Percentiles rank a stretch among this genome's conserved stretches.
phyloP scores from a whole-genome alignment of 2,888 invertebrate genomes.

The Disparrhopalites patrizii region DNA sequence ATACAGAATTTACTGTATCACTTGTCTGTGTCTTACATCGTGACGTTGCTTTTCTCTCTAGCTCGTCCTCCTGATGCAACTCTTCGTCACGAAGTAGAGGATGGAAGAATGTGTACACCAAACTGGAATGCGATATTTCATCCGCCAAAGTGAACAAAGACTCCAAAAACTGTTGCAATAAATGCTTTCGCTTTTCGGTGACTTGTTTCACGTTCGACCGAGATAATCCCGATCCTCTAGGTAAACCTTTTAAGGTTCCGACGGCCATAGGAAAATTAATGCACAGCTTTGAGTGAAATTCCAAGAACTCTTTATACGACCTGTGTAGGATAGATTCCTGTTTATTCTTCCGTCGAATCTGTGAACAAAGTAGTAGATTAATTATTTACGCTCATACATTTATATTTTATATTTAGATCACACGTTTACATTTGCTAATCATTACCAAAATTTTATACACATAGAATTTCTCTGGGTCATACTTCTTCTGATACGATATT shows the following conservation, averaged over 20 bases:
- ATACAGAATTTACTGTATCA: no score
- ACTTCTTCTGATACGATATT: constrained; percentile 86
- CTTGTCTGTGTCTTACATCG: constrained; percentile 23
- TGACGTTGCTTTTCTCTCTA: constrained; percentile 51
- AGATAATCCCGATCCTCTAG: constrained; percentile 56
- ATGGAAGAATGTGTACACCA: constrained; percentile 99
- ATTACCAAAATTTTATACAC: constrained; percentile 66
- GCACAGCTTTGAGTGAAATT: constrained; percentile 91
- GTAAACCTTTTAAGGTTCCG: constrained; percentile 42
- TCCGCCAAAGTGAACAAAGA: constrained; percentile 81
- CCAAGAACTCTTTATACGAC: constrained; percentile 94
- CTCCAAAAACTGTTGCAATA: constrained; percentile 81
- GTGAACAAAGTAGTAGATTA: constrained; percentile 53
- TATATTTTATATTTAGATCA: neutral
- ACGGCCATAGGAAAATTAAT: constrained; percentile 80
- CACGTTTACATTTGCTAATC: neutral
- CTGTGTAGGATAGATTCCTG: constrained; percentile 85
- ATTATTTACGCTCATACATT: no score
- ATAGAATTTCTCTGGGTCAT: constrained; percentile 96
- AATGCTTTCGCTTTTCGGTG: constrained; percentile 83
- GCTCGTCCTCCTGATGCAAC: constrained; percentile 82
- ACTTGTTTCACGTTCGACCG: constrained; percentile 92
- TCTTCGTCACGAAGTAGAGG: constrained; percentile 75
- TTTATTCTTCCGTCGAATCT: constrained; percentile 77
- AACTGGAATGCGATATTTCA: constrained; percentile 91